Evolutionary conservation across 2,797 vertebrate genomes (phyloP).

Genomic region (Aldrovandia affinis): DNA sequence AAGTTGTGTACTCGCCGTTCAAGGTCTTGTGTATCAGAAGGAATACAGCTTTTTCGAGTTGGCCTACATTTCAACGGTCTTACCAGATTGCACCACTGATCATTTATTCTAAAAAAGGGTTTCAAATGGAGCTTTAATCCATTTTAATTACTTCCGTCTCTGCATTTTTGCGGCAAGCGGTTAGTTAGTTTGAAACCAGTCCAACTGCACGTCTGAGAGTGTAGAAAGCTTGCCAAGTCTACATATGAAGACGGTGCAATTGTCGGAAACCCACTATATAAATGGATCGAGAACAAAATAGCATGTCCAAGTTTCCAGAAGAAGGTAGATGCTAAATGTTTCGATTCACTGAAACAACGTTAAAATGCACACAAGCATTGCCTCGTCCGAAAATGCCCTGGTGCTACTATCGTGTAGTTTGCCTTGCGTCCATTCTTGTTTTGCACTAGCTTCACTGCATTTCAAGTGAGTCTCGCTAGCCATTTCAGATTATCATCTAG

Average conservation of each 20-base stretch:
- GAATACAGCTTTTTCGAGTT: neutral
- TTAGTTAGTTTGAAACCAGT: constrained; percentile 29
- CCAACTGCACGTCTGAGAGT: neutral
- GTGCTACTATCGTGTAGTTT: neutral
- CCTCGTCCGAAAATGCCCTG: neutral
- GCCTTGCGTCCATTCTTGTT: neutral
- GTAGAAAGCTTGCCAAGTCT: neutral
- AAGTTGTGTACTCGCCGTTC: neutral
- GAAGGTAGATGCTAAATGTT: neutral
- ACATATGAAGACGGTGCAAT: neutral
- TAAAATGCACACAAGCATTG: neutral
- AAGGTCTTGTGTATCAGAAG: neutral
- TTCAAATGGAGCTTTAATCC: constrained; percentile 30
- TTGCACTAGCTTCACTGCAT: neutral
- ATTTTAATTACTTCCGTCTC: constrained; percentile 41
- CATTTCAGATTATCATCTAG: neutral
- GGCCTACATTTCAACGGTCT: neutral
- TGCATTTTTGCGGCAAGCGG: constrained; percentile 35
- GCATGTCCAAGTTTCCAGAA: neutral
- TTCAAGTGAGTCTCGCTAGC: neutral
- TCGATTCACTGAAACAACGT: neutral
- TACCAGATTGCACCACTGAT: neutral
- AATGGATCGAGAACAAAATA: neutral
- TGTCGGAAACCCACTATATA: neutral
- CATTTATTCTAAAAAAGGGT: neutral